A percentile compares a stretch with the other conserved stretches of the same genome.
Conservation (phyloP, 2,888 invertebrate genomes). For the Drosophila parthenogenetica region DNA sequence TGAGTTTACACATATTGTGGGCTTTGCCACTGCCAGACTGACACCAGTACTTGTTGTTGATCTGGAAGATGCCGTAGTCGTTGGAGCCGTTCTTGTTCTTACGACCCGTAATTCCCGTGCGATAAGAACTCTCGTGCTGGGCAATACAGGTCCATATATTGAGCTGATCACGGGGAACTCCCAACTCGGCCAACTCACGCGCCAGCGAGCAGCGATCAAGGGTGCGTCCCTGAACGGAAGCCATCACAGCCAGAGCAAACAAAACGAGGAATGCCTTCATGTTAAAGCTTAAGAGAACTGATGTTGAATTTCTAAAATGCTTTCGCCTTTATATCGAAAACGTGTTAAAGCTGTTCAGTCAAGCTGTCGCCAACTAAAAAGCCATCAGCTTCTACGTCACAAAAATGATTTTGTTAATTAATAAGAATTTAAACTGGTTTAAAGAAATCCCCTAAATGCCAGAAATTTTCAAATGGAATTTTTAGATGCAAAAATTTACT, state of each 20-base stretch:
- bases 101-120: slow-evolving; percentile 85
- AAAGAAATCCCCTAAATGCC: slow-evolving; percentile 15
- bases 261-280: slow-evolving; percentile 52
- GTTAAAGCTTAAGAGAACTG: slow-evolving; percentile 35
- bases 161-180: slow-evolving; percentile 65
- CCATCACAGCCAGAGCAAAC: slow-evolving; percentile 52
- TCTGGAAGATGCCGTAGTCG: slow-evolving; percentile 84
- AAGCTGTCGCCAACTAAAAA: slow-evolving; percentile 3
- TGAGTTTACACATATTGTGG: slow-evolving; percentile 70
- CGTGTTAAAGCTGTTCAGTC: neutral
- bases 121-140: slow-evolving; percentile 74
- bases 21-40: slow-evolving; percentile 62
- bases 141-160: slow-evolving; percentile 72
- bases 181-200: slow-evolving; percentile 67
- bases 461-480: neutral
- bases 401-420: neutral
- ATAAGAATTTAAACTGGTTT: neutral
- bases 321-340: slow-evolving; percentile 37
- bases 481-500: neutral
- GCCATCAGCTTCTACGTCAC: neutral
- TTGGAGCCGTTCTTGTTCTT: slow-evolving; percentile 85
- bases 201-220: slow-evolving; percentile 72
- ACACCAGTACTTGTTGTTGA: slow-evolving; percentile 83
- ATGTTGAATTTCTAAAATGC: neutral
- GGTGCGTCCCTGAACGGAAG: slow-evolving; percentile 58